Base-by-base conservation (phyloP, 2,797 vertebrate genomes). In the Argya squamiceps region DNA sequence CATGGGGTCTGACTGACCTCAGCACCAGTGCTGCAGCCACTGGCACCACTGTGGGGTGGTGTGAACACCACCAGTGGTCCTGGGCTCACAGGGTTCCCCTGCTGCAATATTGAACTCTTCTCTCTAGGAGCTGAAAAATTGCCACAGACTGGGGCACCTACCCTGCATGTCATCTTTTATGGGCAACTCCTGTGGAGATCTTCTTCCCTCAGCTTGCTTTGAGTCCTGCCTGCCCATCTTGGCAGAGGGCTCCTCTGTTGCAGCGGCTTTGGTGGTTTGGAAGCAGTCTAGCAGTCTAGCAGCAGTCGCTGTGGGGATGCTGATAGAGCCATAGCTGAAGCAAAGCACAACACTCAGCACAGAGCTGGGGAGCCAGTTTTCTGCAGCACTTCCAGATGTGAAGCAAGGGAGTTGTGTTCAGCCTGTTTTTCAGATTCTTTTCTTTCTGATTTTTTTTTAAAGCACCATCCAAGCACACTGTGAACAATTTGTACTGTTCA, bases 341-440 rank as follows among this genome's bases (percentile, higher is more conserved):
- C 43, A 62, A 85, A 78, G 30, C 36, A 37, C 6, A 2, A 49
- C 1, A 1, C 82, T 75, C 49, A n/a, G 34, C 9, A 5, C 6
- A 49, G 12, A 76, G 52, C 43, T 70, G 74, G 20, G 13, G 7
- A 87, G 77, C 86, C 88, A 89, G 73, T 56, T 82, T 89, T 46
- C 52, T 82, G 70, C 84, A 94, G 64, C 19, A 7, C 53, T 93
- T 94, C 92, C 93, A 96, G 93, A 95, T 94, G 92, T 93, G 89
- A 93, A 88, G 62, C 7, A 13, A 47, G 26, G 64, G 84, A 93
- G 62, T 41, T 43, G 0, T 6, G 2, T 90, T 92, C 85, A 89
- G 69, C 21, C 15, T 44, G 4, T 39, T 89, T 64, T 60, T 44
- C 39, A 53, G 30, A 30, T 24, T 65, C n/a, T 26, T 12, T 19